Conservation (phyloP, 2,113 vertebrate genomes). For the Halichoeres trimaculatus region DNA sequence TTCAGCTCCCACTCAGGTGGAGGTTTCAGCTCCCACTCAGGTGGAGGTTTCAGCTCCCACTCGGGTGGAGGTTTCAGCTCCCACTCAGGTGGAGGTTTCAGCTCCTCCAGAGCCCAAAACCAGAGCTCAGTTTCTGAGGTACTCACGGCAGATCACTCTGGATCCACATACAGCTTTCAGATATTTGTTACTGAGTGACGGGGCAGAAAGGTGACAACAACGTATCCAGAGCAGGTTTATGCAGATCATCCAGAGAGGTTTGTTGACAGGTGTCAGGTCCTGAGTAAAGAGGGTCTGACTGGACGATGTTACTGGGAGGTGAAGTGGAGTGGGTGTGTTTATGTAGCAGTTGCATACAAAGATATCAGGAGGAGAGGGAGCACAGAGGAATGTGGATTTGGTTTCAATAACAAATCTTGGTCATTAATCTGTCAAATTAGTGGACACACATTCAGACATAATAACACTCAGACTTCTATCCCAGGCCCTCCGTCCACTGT, state of each 20-base stretch:
- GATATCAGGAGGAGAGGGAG: neutral
- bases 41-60: too few species aligned
- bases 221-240: rapidly evolving
- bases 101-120: too few species aligned
- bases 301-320: conserved; percentile 30
- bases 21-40: too few species aligned
- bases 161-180: neutral
- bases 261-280: neutral
- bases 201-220: neutral
- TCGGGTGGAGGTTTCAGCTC: too few species aligned
- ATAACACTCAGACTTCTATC: rapidly evolving
- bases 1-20: too few species aligned
- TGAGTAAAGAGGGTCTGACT: conserved; percentile 1
- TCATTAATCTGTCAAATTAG: rapidly evolving
- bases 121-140: conserved; percentile 1
- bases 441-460: neutral
- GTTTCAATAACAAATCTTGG: neutral
- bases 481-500: conserved; percentile 8
- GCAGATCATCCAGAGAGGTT: conserved; percentile 10
- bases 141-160: neutral
- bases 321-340: neutral
- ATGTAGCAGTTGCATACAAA: neutral
- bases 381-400: conserved; percentile 7
- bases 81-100: too few species aligned
- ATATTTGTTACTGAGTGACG: rapidly evolving